A percentile compares a stretch with the other conserved stretches of the same genome.
phyloP scores from a whole-genome alignment of 2,888 invertebrate genomes.

The Heliconius erato region DNA sequence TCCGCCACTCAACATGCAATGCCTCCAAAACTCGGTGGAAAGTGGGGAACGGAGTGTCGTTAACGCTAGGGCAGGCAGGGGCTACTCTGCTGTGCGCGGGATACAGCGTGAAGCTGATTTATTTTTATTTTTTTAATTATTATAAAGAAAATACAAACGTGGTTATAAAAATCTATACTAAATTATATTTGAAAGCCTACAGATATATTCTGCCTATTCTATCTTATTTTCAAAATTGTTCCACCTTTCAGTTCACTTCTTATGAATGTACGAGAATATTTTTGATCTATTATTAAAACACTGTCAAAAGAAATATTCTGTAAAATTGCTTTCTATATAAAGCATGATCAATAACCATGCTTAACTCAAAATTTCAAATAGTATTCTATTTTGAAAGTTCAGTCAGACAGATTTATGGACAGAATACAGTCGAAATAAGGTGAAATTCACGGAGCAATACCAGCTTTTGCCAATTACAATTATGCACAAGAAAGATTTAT shows the following conservation, averaged over 20 bases:
- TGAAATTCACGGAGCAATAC: not conserved
- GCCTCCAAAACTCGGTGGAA: no score
- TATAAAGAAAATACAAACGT: not conserved
- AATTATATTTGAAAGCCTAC: not conserved
- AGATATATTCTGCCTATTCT: not conserved
- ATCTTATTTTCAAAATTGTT: not conserved
- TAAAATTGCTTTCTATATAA: not conserved
- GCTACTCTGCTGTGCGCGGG: no score
- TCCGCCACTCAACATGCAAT: no score
- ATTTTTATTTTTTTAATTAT: no score
- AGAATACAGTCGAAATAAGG: slow-evolving; percentile 10
- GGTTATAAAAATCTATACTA: not conserved
- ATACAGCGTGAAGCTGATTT: no score
- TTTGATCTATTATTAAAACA: slow-evolving; percentile 16
- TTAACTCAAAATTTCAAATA: slow-evolving; percentile 10
- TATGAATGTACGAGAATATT: not conserved
- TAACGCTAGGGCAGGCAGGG: no score
- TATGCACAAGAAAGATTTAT: slow-evolving; percentile 11
- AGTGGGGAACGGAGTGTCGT: no score
- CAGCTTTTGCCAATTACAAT: slow-evolving; percentile 4
- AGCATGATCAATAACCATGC: not conserved
- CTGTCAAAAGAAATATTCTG: slow-evolving; percentile 1
- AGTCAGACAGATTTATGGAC: slow-evolving; percentile 8
- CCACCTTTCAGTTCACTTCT: not conserved
- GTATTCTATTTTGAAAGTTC: slow-evolving; percentile 8